Evolutionary conservation across 2,888 invertebrate genomes (phyloP), one percentile per base, ranked within the genome.

Genomic region (Tanytarsus gracilentus): DNA sequence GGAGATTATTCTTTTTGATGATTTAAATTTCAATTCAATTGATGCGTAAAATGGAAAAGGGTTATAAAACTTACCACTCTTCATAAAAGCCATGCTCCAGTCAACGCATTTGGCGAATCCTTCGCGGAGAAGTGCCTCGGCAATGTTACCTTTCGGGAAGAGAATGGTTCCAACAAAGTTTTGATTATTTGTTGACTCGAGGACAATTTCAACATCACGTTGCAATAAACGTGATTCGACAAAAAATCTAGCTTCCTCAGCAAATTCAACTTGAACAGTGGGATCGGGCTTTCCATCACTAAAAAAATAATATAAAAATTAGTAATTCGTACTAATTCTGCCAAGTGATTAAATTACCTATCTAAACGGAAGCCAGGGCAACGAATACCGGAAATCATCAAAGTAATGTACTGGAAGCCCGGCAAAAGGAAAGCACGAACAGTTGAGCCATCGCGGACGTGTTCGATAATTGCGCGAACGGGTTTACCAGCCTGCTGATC

Each of bases 401-500:
- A 74, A 1, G 95, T 98, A 62, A 98, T 84, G 69, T 94, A 88
- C 66, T 92, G 85, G 73, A 84, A 94, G 62, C 88, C 89, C 1
- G 97, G 96, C 61, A 97, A 74, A 9, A 99, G 77, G 68, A 96
- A 89, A 3, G 91, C 88, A 64, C 97, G 81, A 11, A 97, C 85
- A 1, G 98, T 98, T 29, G 95, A 95, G 0, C 98, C 98, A 75
- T 99, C 98, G 61, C 96, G 82, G 1, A 99, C 97, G 77, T 96
- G 94, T 71, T 99, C 99, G 66, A 99, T 88, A 61, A 99, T 84
- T 49, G 97, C 96, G 73, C 86, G 88, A 4, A 97, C 78, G 0
- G 92, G 93, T 69, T 93, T 88, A 33, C 86, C 85, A 63, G 85
- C 86, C 64, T 83, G 83, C 68, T 90, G 86, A 68, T 95, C 94